A percentile compares a stretch with the other conserved stretches of the same genome.
These are phyloP conservation scores for Mugil cephalus DNA, from an alignment of 2,113 vertebrate genomes.

Conservation along the genomic window DNA sequence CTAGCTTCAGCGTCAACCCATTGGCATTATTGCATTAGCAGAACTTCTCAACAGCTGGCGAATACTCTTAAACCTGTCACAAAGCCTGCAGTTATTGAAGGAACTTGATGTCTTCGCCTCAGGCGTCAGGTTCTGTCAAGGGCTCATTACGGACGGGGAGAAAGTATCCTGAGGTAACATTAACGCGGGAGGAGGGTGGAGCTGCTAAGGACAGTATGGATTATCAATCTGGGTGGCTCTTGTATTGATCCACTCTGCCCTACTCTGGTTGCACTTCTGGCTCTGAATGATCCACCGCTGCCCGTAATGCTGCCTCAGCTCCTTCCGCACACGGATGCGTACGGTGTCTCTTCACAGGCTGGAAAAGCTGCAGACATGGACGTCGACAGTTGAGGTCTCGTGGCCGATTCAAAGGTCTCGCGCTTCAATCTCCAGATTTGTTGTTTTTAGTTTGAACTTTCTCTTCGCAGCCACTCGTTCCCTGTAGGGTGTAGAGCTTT, in stretches of 20 bases:
- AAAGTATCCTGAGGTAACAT: constrained; percentile 63
- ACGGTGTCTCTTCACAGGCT: constrained; percentile 11
- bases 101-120: constrained; percentile 48
- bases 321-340: constrained; percentile 10
- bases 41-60: constrained; percentile 13
- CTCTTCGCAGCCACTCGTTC: neutral
- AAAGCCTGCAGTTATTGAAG: constrained; percentile 6
- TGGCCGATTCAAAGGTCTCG: neutral
- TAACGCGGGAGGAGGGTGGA: constrained; percentile 64
- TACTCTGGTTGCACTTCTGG: constrained; percentile 72
- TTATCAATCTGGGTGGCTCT: constrained; percentile 75
- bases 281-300: constrained; percentile 62
- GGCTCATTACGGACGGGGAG: constrained; percentile 53
- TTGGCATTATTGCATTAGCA: constrained; percentile 34
- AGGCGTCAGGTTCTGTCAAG: constrained; percentile 46
- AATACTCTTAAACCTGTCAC: constrained; percentile 33
- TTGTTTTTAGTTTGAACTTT: neutral
- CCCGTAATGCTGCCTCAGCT: constrained; percentile 62
- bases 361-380: neutral
- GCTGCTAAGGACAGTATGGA: constrained; percentile 68
- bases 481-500: constrained; percentile 24
- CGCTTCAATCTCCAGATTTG: constrained; percentile 14
- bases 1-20: constrained; percentile 18
- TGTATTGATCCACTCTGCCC: constrained; percentile 77
- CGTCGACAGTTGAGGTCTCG: neutral